Conservation (phyloP, 2,113 vertebrate species). For the Menidia beryllina region DNA sequence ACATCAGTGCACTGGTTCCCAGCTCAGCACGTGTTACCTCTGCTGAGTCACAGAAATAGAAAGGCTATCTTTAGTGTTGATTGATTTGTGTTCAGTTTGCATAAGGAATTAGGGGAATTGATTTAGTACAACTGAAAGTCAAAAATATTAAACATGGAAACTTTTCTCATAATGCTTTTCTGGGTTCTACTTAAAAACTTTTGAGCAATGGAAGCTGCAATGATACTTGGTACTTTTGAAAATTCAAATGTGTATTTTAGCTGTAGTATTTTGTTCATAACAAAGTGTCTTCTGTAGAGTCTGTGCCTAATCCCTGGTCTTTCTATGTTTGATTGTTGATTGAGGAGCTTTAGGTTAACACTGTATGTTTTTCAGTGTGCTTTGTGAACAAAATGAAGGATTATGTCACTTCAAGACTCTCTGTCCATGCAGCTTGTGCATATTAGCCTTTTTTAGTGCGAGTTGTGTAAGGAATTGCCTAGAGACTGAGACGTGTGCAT, state of each 20-base stretch:
- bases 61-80: conserved; percentile 11
- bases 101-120: conserved; percentile 36
- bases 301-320: not conserved
- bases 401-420: not conserved
- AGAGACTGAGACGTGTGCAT: conserved; percentile 41
- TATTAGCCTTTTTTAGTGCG: conserved; percentile 10
- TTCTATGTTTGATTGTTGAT: not conserved
- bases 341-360: not conserved
- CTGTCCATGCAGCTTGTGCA: not conserved
- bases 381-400: not conserved
- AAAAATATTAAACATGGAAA: conserved; percentile 14
- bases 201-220: not conserved
- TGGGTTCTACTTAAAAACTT: conserved; percentile 2
- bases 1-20: conserved; percentile 11
- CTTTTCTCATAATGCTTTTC: not conserved
- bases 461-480: conserved; percentile 43
- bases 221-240: not conserved
- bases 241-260: not conserved
- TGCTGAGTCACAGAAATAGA: conserved; percentile 41
- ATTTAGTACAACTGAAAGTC: conserved; percentile 27
- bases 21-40: conserved; percentile 21
- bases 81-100: conserved; percentile 21
- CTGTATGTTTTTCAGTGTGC: not conserved
- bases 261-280: not conserved
- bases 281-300: not conserved